phyloP scores from a whole-genome alignment of 2,888 invertebrate species.

The Polydrusus cervinus region DNA sequence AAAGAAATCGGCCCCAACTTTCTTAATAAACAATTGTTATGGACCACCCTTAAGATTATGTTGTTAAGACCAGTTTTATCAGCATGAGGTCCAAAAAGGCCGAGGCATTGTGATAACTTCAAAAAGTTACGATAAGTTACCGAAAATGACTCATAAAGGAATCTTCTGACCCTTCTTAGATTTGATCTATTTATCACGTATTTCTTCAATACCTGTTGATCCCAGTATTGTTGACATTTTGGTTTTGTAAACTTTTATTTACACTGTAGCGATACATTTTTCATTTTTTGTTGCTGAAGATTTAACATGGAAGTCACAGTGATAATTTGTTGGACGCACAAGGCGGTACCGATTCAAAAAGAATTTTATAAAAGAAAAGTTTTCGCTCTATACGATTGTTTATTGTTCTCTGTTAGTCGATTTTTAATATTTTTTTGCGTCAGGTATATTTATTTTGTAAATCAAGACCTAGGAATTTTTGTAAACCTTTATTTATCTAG shows the following conservation, averaged over 20 bases:
- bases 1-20: too few species aligned
- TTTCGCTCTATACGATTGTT: too few species aligned
- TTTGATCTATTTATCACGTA: slow-evolving; percentile 34
- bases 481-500: too few species aligned
- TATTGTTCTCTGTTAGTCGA: too few species aligned
- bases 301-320: slow-evolving; percentile 5
- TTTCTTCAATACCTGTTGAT: slow-evolving; percentile 1
- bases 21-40: not conserved
- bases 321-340: slow-evolving; percentile 4
- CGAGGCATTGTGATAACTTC: slow-evolving; percentile 13
- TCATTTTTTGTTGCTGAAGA: not conserved
- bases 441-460: too few species aligned
- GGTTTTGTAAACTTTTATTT: slow-evolving; percentile 9
- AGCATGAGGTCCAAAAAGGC: slow-evolving; percentile 34
- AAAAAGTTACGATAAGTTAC: slow-evolving; percentile 24
- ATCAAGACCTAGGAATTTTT: too few species aligned
- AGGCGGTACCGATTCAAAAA: slow-evolving; percentile 4
- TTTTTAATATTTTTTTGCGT: too few species aligned
- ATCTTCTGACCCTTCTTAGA: slow-evolving; percentile 23
- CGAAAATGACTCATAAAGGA: slow-evolving; percentile 40
- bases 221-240: slow-evolving; percentile 25
- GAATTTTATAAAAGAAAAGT: not conserved
- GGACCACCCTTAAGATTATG: slow-evolving; percentile 45
- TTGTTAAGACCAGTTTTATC: slow-evolving; percentile 37
- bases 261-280: not conserved